phyloP scores from a whole-genome alignment of 1,140 invertebrate genomes.

The Trichoplusia ni region DNA sequence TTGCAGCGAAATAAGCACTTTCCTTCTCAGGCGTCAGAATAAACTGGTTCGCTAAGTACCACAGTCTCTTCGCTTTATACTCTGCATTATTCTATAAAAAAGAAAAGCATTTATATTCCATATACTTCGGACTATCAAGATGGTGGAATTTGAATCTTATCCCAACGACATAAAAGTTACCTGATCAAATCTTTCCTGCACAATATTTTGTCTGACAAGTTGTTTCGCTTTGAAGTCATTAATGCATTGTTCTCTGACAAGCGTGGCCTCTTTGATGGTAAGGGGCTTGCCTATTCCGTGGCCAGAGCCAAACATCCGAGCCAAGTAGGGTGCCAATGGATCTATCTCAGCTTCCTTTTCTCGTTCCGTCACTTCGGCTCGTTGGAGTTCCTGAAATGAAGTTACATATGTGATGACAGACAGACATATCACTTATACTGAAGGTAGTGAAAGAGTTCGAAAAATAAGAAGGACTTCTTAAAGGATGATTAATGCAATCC shows the following conservation, averaged over 20 bases:
- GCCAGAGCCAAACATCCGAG: constrained; percentile 67
- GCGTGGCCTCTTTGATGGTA: constrained; percentile 56
- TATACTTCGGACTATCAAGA: too few relatives aligned
- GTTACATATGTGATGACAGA: too few relatives aligned
- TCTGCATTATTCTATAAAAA: constrained; percentile 69
- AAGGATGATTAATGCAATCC: not conserved
- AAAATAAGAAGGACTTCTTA: too few relatives aligned
- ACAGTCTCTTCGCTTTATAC: constrained; percentile 75
- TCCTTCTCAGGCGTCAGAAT: constrained; percentile 75
- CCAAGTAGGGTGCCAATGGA: constrained; percentile 75
- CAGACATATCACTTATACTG: too few relatives aligned
- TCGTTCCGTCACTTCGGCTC: constrained; percentile 71
- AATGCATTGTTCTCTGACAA: constrained; percentile 73
- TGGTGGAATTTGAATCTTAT: too few relatives aligned
- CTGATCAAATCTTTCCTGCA: constrained; percentile 76
- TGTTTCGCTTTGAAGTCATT: constrained; percentile 75
- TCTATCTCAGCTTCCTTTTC: constrained; percentile 77
- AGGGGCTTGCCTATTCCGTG: constrained; percentile 52
- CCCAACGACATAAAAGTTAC: constrained; percentile 38
- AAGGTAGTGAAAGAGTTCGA: too few relatives aligned
- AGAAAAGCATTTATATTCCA: not conserved
- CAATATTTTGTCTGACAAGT: constrained; percentile 65
- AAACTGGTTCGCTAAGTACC: constrained; percentile 78
- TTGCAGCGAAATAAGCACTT: constrained; percentile 66
- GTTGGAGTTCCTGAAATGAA: constrained; percentile 59